phyloP scores from a whole-genome alignment of 2,113 vertebrate species.

The Marmota flaviventris region DNA sequence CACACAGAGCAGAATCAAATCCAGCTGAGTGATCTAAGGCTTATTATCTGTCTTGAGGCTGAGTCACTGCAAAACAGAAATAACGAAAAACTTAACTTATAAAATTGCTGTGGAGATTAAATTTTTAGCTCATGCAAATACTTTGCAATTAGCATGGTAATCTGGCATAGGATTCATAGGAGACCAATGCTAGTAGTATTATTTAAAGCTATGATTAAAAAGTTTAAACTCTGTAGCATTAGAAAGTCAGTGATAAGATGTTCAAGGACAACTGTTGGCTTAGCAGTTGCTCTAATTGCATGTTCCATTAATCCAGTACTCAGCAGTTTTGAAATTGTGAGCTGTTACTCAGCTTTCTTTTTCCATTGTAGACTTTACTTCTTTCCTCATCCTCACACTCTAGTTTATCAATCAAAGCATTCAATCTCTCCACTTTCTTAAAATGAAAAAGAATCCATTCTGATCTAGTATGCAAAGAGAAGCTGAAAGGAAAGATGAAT shows the following conservation, averaged over 20 bases:
- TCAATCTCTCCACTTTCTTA: neutral
- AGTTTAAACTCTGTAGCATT: neutral
- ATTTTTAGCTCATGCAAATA: neutral
- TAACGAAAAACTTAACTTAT: neutral
- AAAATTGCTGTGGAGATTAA: neutral
- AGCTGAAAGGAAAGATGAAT: neutral
- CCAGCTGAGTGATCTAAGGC: neutral
- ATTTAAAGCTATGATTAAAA: slow-evolving; percentile 32
- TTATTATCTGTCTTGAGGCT: neutral
- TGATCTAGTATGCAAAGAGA: neutral
- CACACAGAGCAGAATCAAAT: neutral
- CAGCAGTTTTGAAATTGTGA: neutral
- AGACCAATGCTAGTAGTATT: slow-evolving; percentile 20
- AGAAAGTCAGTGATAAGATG: neutral
- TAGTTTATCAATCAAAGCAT: neutral
- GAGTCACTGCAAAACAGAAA: neutral
- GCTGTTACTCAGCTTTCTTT: neutral
- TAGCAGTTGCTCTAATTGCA: neutral
- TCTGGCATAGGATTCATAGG: neutral
- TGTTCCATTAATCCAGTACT: neutral
- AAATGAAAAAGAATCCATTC: neutral
- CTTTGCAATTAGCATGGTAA: neutral
- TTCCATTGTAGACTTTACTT: neutral
- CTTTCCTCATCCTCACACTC: neutral
- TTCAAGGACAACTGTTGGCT: neutral